Evolutionary conservation across 2,797 vertebrate genomes (phyloP), one percentile per base, ranked within the genome.

Genomic region (Pangasius sanitwongsei): DNA sequence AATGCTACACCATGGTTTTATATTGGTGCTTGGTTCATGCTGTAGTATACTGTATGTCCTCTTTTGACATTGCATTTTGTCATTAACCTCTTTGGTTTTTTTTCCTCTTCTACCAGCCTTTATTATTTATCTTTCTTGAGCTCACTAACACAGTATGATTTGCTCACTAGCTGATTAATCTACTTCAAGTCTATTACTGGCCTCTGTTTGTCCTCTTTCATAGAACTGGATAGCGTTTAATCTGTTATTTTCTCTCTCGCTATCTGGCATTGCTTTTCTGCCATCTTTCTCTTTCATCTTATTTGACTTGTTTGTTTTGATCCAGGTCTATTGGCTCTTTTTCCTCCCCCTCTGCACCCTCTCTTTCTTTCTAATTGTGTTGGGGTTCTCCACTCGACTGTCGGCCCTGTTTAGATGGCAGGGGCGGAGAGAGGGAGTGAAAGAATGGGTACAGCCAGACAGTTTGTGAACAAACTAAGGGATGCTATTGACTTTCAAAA

Each of bases 401-500:
- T 81, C 63, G 67, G 89, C 67, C 34, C 88, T 89, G 87, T 70
- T 82, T 86, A 87, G 89, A 92, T 90, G 84, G 85, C 87, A 87
- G 86, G 87, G 91, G 89, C 81, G 86, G 87, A 89, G 87, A 90
- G 70, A 82, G 23, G 72, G 44, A 88, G 87, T 87, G 72, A 87
- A 87, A 89, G 82, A 88, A 65, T 83, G 86, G 88, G 77, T 87
- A 86, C 53, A 86, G 70, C 59, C 86, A 88, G 90, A 88, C 91
- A n/a, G 87, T 50, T 84, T 90, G 84, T 87, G 87, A 87, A 84
- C 86, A 87, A 88, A 48, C 83, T 86, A 88, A 90, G 74, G 67
- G 84, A 92, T 28, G 80, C 87, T 89, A 92, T 92, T 93, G 90
- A 89, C 91, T 92, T 92, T 92, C 90, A 90, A 89, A 87, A 82